These are phyloP conservation scores for Hafferia zeledoni DNA, from an alignment of 2,797 vertebrate species.

Conservation along the genomic window DNA sequence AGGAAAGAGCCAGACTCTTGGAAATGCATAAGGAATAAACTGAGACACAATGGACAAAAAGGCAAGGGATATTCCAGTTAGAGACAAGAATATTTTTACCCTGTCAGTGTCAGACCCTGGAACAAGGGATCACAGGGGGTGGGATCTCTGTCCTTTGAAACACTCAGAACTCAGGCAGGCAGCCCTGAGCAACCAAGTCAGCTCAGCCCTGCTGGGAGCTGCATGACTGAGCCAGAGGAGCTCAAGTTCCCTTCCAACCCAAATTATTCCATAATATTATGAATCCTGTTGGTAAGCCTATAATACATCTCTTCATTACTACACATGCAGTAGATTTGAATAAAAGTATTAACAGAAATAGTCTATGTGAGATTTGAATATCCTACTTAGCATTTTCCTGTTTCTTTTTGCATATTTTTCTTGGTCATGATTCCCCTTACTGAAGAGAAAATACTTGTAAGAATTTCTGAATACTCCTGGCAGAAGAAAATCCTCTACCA, in stretches of 20 bases:
- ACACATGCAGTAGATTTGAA: neutral
- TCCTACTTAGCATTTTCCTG: neutral
- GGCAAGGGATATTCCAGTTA: neutral
- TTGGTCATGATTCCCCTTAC: neutral
- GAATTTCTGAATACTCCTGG: neutral
- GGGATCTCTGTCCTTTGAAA: neutral
- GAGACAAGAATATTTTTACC: accelerated
- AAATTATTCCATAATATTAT: neutral
- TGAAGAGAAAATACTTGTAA: neutral
- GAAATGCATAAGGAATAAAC: neutral
- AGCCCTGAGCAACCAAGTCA: neutral
- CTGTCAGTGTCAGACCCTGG: accelerated
- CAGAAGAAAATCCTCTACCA: neutral
- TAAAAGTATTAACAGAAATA: neutral
- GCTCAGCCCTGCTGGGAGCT: neutral
- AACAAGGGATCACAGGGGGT: too few species aligned
- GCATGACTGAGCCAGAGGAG: neutral
- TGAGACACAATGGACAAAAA: neutral
- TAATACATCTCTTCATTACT: neutral
- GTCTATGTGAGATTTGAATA: neutral
- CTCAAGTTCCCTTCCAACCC: neutral
- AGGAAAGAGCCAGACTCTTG: neutral
- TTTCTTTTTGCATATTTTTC: neutral
- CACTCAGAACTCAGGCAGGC: neutral
- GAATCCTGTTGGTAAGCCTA: neutral